Evolutionary conservation across 2,113 vertebrate species (phyloP).

Genomic region (Coregonus clupeaformis): DNA sequence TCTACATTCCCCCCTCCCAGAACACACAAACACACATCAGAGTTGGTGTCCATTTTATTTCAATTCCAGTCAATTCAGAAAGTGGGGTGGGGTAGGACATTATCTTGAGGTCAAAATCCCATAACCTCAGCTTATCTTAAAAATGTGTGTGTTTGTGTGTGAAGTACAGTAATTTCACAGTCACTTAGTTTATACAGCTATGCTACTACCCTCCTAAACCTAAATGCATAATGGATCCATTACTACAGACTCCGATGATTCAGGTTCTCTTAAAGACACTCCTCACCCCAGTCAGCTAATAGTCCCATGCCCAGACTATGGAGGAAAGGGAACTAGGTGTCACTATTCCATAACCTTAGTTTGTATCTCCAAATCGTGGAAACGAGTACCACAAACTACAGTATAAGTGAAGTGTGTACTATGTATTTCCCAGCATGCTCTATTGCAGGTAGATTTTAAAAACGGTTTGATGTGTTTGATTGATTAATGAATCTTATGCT

Average conservation of each 20-base stretch:
- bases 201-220: constrained; percentile 9
- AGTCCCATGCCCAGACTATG: neutral
- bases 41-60: neutral
- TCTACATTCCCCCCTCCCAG: constrained; percentile 27
- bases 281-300: neutral
- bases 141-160: constrained; percentile 21
- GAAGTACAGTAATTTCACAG: neutral
- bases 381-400: neutral
- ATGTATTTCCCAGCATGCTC: too few species aligned
- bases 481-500: too few species aligned
- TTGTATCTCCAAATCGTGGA: neutral
- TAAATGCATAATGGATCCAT: constrained; percentile 14
- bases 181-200: constrained; percentile 22
- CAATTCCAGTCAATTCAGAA: neutral
- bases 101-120: constrained; percentile 36
- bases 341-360: neutral
- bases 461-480: too few species aligned
- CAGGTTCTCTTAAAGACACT: neutral
- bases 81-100: constrained; percentile 26
- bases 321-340: neutral
- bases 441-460: too few species aligned
- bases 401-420: too few species aligned
- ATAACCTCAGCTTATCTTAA: constrained; percentile 36
- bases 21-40: neutral
- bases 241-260: constrained; percentile 12